Evolutionary conservation across 2,797 vertebrate species (phyloP), one percentile per base, ranked within the genome.

Genomic region (Podargus strigoides): DNA sequence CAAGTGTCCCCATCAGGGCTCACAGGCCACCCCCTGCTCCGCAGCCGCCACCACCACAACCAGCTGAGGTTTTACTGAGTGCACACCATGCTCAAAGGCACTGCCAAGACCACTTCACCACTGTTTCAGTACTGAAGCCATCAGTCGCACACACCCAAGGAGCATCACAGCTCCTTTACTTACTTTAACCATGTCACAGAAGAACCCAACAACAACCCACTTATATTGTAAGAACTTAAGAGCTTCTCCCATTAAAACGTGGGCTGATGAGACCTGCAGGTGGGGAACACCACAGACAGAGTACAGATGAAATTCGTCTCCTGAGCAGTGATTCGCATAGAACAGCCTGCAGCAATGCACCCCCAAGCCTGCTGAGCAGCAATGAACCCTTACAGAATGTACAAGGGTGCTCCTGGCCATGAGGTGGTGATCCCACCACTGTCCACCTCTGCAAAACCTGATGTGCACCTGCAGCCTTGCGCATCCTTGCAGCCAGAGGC

Each of bases 141-240:
- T 7, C 13, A 1, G 9, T 19, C 2, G 0, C 24, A 34, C 26
- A 47, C 28, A 20, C 8, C 10, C 7, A 17, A 36, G 18, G 14
- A 44, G 11, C 5, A 2, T 14, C 41, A 46, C 24, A 34, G 23
- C n/a, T n/a, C n/a, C n/a, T n/a, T n/a, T n/a, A 56, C 32, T 6
- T 56, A 13, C 34, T 47, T 60, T 7, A 58, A 12, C 37, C 34
- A 5, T 4, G 11, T 18, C 24, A 69, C 3, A n/a, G n/a, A n/a
- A n/a, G n/a, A n/a, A n/a, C n/a, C n/a, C n/a, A n/a, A n/a, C 0
- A 1, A 60, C 16, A 47, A 20, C 30, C 5, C 15, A 24, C 19
- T 37, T 6, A 0, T 6, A 23, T 15, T 9, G 30, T 20, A 27
- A 53, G 30, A 59, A 34, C 21, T 60, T 30, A 58, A 53, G 18